Percentiles rank a stretch among this genome's conserved stretches.
phyloP scores from a whole-genome alignment of 1,140 invertebrate species.

The Harpegnathos saltator region DNA sequence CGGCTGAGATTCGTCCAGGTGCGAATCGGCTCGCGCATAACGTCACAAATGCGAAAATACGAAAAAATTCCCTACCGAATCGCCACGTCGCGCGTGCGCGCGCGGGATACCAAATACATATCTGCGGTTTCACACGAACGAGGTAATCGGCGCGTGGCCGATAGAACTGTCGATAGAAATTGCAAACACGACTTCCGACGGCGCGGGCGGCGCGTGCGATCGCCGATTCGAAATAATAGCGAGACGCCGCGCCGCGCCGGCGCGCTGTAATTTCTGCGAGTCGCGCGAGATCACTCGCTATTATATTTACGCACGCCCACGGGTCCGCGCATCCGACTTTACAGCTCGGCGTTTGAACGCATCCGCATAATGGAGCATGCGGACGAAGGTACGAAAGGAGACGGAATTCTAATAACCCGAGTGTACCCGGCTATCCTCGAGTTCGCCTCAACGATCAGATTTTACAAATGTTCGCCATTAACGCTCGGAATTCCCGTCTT shows the following conservation, averaged over 20 bases:
- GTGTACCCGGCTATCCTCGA: constrained; percentile 21
- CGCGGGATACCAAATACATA: neutral
- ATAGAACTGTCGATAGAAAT: neutral
- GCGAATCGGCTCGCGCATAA: neutral
- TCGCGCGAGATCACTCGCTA: constrained; percentile 19
- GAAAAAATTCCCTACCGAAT: constrained; percentile 1
- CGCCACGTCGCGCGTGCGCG: too few relatives aligned
- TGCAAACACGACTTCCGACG: constrained; percentile 25
- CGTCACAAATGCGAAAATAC: neutral
- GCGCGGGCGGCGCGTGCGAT: neutral
- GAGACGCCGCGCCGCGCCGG: neutral
- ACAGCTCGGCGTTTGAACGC: neutral
- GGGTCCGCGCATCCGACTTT: constrained; percentile 26
- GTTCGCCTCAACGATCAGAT: constrained; percentile 38
- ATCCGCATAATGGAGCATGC: constrained; percentile 31
- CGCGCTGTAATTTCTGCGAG: constrained; percentile 40
- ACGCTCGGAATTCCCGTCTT: constrained; percentile 33
- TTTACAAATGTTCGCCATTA: constrained; percentile 47
- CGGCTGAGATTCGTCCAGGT: neutral
- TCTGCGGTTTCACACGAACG: neutral
- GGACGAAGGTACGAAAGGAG: constrained; percentile 29
- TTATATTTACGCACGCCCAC: constrained; percentile 22
- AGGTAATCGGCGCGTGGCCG: neutral
- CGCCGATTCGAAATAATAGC: neutral
- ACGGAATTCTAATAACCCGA: constrained; percentile 43